A percentile compares a stretch with the other conserved stretches of the same genome.
phyloP scores from a whole-genome alignment of 2,888 invertebrate genomes.

The Chironomus riparius region DNA sequence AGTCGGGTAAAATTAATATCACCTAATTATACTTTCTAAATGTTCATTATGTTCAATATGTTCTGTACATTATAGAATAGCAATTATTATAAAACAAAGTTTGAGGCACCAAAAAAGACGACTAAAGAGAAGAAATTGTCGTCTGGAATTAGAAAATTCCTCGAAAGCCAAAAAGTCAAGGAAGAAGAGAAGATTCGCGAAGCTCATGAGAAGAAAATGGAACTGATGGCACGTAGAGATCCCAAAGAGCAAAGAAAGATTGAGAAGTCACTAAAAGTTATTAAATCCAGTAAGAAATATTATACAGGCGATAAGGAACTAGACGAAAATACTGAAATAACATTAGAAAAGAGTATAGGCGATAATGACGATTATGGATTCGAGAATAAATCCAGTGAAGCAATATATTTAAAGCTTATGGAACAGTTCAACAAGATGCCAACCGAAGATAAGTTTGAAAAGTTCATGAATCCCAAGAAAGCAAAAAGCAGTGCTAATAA shows the following conservation, averaged over 20 bases:
- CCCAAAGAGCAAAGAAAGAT: conserved; percentile 66
- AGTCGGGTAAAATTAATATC: conserved; percentile 1
- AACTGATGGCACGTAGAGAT: conserved; percentile 56
- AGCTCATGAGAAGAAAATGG: conserved; percentile 59
- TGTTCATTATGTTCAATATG: neutral
- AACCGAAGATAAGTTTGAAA: conserved; percentile 51
- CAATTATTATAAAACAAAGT: conserved; percentile 66
- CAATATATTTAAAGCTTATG: conserved; percentile 75
- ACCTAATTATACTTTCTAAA: neutral
- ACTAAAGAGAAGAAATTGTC: conserved; percentile 59
- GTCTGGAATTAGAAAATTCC: conserved; percentile 71
- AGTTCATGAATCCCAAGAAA: neutral
- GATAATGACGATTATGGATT: conserved; percentile 89
- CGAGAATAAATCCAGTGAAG: conserved; percentile 73
- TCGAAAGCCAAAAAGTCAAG: conserved; percentile 73
- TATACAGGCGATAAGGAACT: conserved; percentile 75
- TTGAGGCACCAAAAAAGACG: conserved; percentile 73
- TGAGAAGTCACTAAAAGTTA: conserved; percentile 71
- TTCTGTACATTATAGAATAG: conserved; percentile 35
- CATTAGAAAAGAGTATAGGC: conserved; percentile 63
- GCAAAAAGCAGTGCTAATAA: conserved; percentile 43
- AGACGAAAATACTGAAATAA: conserved; percentile 64
- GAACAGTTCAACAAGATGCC: conserved; percentile 68
- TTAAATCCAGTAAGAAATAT: conserved; percentile 82
- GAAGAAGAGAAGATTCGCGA: conserved; percentile 62